Evolutionary conservation across 2,113 vertebrate species (phyloP), one percentile per base, ranked within the genome.

Genomic region (Lucifuga dentata): DNA sequence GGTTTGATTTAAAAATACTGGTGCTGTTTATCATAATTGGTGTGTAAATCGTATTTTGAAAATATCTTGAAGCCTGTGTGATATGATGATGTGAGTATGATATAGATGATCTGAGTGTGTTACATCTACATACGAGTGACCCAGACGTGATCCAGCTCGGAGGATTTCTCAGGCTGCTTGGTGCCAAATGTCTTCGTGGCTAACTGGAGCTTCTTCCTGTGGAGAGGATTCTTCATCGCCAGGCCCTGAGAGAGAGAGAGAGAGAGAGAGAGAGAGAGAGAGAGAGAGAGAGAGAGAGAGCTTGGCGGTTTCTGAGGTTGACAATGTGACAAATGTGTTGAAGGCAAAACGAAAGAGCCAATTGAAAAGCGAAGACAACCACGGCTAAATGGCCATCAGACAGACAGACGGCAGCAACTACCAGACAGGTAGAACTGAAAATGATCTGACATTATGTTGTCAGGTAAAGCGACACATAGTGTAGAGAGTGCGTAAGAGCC

Each of bases 191-290:
- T 87, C 90, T 93, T 96, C 39, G 98, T 84, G 39, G 95, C 94
- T 64, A 99, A 85, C 87, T 96, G 94, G 23, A 99, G 90, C 83
- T 99, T 99, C 88, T 99, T 99, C 86, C 94, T 95, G 83, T 99
- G 98, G 51, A 99, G 93, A 0, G 95, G 95, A 21, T 99, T 95
- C 85, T 98, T 99, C 68, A 99, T 93, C 16, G 95, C 95, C 72
- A 98, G 90, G 74, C 98, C 97, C 98, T 99, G 86, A 26, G 23
- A 49, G 6, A 64, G 51, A 60, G 40, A 51, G 1, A 63, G 10
- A 68, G 1, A 29, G 21, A 38, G 0, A 35, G 3, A 12, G 0
- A 5, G 33, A 57, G 20, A 63, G 32, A 63, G 7, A 12, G 38
- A 43, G 7, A 52, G 20, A 11, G 38, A 65, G 40, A 44, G 3